Evolutionary conservation across 2,113 vertebrate species (phyloP).

Genomic region (Larimichthys polyactis): DNA sequence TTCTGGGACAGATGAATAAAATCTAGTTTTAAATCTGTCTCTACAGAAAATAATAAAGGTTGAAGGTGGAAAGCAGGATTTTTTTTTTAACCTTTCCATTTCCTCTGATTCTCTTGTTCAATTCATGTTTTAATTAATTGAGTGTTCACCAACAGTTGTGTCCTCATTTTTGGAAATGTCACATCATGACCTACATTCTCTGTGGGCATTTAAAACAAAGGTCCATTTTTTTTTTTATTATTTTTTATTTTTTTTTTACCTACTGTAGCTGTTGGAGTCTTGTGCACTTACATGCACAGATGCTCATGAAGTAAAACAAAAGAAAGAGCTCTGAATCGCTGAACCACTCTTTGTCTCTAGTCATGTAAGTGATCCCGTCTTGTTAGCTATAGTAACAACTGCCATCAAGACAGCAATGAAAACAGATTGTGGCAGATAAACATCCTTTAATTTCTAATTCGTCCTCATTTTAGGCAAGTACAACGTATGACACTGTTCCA

Average conservation of each 20-base stretch:
- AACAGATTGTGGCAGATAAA: conserved; percentile 47
- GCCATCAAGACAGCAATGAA: conserved; percentile 27
- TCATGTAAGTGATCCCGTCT: conserved; percentile 62
- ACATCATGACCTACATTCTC: background rate
- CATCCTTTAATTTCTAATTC: conserved; percentile 1
- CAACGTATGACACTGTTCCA: background rate
- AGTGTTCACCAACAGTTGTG: background rate
- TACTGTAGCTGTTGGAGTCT: background rate
- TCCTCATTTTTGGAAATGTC: conserved; percentile 12
- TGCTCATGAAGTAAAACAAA: background rate
- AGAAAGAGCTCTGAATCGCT: conserved; percentile 48
- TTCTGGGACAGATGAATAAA: conserved; percentile 7
- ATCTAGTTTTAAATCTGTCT: conserved; percentile 3
- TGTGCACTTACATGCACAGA: conserved; percentile 20
- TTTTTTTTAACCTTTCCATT: background rate
- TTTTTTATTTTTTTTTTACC: background rate
- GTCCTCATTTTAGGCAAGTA: conserved; percentile 11
- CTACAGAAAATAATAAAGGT: background rate
- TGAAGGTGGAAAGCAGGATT: background rate
- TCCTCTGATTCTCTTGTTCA: background rate
- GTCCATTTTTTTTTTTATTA: background rate
- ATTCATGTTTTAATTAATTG: background rate
- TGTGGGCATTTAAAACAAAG: conserved; percentile 2
- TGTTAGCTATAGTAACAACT: conserved; percentile 53
- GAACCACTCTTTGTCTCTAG: conserved; percentile 59